A percentile compares a stretch with the other conserved stretches of the same genome.
Evolutionary conservation across 2,888 invertebrate species (phyloP).

Genomic region (Torymus texanus): DNA sequence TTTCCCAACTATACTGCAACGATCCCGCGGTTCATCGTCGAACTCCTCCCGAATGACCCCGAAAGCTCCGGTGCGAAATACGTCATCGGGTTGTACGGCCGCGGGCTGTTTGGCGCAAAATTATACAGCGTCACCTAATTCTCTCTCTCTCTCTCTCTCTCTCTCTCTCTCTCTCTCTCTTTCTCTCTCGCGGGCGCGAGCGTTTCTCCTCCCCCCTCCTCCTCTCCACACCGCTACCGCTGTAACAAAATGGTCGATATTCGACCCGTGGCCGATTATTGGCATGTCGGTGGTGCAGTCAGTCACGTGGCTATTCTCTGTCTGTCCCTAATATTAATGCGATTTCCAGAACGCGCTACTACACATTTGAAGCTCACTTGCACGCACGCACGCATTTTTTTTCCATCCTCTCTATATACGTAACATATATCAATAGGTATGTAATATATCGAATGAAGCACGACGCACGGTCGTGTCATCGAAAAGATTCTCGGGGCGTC

Average conservation of each 20-base stretch:
- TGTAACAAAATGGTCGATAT: background rate
- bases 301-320: background rate
- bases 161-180: conserved; percentile 21
- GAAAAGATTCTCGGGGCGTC: too few relatives aligned
- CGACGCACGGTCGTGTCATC: too few relatives aligned
- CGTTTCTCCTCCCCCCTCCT: background rate
- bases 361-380: too few relatives aligned
- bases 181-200: background rate
- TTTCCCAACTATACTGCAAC: too few relatives aligned
- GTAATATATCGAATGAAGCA: too few relatives aligned
- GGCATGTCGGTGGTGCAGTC: background rate
- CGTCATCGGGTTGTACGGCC: background rate
- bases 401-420: too few relatives aligned
- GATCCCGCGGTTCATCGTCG: too few relatives aligned
- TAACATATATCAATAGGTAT: too few relatives aligned
- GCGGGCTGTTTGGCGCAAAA: conserved; percentile 1
- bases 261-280: background rate
- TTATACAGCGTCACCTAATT: conserved; percentile 25
- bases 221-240: background rate
- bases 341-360: too few relatives aligned
- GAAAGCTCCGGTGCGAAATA: too few relatives aligned
- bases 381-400: too few relatives aligned
- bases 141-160: conserved; percentile 16
- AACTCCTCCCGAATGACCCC: too few relatives aligned
- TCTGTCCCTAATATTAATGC: background rate